Percentiles rank a stretch among this genome's conserved stretches.
Evolutionary conservation across 2,113 vertebrate species (phyloP).

Genomic region (Vireo altiloquus): DNA sequence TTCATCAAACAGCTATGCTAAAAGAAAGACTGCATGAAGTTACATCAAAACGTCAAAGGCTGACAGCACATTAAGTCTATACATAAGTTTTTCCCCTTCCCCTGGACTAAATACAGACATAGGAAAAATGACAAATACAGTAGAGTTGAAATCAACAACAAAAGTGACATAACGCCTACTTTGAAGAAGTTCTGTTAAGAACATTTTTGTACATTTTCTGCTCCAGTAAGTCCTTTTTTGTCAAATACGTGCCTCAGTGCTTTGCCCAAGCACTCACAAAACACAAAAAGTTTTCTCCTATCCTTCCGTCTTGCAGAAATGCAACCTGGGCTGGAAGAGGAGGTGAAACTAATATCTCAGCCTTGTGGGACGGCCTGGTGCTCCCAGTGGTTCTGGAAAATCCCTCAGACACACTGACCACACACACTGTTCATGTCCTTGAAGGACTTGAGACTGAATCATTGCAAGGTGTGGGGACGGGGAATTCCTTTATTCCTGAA

Average conservation of each 20-base stretch:
- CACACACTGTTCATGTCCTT: not conserved
- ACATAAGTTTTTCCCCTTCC: not conserved
- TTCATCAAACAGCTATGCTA: not conserved
- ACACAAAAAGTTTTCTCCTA: not conserved
- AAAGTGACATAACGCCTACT: not conserved
- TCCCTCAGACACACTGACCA: not conserved
- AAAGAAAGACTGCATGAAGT: not conserved
- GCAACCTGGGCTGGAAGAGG: not conserved
- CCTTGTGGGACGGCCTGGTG: not conserved
- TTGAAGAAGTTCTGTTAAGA: not conserved
- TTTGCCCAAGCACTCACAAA: not conserved
- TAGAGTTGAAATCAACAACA: not conserved
- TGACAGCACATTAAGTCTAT: not conserved
- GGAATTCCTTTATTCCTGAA: not conserved
- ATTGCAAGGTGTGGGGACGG: not conserved
- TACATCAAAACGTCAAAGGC: not conserved
- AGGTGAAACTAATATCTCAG: not conserved
- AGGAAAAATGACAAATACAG: not conserved
- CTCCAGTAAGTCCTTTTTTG: not conserved
- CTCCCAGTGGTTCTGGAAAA: not conserved
- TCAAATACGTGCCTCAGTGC: not conserved
- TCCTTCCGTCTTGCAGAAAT: not conserved
- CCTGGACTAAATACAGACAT: not conserved
- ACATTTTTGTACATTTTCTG: not conserved
- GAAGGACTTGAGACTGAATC: not conserved